Percentiles rank a stretch among this genome's conserved stretches.
Conservation (phyloP, 1,140 invertebrate species). For the Eriosoma lanigerum region DNA sequence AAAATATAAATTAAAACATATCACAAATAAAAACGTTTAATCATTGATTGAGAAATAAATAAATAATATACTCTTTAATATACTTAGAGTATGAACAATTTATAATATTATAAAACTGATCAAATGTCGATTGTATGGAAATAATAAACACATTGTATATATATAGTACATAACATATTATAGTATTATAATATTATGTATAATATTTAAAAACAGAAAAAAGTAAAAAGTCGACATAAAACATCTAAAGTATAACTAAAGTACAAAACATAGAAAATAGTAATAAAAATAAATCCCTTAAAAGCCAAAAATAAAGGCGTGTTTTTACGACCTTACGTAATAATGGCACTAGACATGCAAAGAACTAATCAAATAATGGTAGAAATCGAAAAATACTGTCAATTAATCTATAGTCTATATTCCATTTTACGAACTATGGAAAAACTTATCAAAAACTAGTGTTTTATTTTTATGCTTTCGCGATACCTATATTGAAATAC, state of each 20-base stretch:
- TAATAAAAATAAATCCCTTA: conserved; percentile 40
- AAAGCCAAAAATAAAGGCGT: conserved; percentile 42
- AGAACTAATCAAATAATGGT: conserved; percentile 50
- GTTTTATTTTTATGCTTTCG: neutral
- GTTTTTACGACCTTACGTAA: conserved; percentile 31
- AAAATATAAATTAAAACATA: no score
- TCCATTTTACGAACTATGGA: neutral
- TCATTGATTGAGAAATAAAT: no score
- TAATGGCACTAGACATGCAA: conserved; percentile 49
- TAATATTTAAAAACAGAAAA: neutral
- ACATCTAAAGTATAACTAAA: neutral
- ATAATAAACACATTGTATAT: no score
- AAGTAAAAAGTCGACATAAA: neutral
- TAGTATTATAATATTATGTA: neutral
- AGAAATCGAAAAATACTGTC: conserved; percentile 35
- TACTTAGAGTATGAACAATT: no score
- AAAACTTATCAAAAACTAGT: conserved; percentile 13
- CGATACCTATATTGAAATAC: neutral
- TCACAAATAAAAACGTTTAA: no score
- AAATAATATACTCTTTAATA: no score
- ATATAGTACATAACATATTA: no score
- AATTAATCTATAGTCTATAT: conserved; percentile 42
- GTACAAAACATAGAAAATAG: conserved; percentile 21
- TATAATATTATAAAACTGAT: no score
- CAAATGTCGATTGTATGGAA: no score